Base-by-base conservation (phyloP, 2,888 invertebrate species). In the Pterostichus niger region DNA sequence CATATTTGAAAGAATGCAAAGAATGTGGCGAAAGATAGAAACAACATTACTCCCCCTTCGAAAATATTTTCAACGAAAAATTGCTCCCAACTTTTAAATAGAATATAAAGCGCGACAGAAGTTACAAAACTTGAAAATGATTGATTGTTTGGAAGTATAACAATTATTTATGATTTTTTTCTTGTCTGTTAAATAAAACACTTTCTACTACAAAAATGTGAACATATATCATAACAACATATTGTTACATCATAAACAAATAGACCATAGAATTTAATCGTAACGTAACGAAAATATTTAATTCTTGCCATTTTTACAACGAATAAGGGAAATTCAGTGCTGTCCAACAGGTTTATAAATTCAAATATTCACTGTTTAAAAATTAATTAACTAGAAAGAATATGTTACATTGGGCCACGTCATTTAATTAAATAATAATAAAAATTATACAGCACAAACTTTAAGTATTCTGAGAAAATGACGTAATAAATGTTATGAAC, bases 1-100 rank as follows among this genome's bases (percentile, higher is more conserved):
- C 31, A 77, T 15, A 54, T 59, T 77, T 56, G 10, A 49, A 68
- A 80, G 68, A 79, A 78, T 78, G 13, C 35, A 5, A 40, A 59
- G 78, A 78, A 78, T 78, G 31, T 44, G 11, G 44, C 11, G n/a
- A 75, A 31, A 49, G 75, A 52, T 49, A 11, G 49, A 52, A 13
- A 40, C 15, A 40, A 40, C 40, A 40, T 9, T 11, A 64, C 11
- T 54, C 54, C 33, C 35, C 33, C 75, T 75, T 31, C 54, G 10
- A 33, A 24, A 54, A 75, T 73, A 73, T 49, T 61, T 64, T 33
- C 59, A 17, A 10, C 59, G 40, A 59, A 59, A 59, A 59, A 56
- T 56, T 59, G 59, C 59, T 40, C 9, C 5, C 6, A 40, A 59
- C 31, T 59, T 59, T 59, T 59, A 11, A 59, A 59, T 31, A 24